Conservation (phyloP, 2,797 vertebrate genomes). For the Gymnopithys bicolor region DNA sequence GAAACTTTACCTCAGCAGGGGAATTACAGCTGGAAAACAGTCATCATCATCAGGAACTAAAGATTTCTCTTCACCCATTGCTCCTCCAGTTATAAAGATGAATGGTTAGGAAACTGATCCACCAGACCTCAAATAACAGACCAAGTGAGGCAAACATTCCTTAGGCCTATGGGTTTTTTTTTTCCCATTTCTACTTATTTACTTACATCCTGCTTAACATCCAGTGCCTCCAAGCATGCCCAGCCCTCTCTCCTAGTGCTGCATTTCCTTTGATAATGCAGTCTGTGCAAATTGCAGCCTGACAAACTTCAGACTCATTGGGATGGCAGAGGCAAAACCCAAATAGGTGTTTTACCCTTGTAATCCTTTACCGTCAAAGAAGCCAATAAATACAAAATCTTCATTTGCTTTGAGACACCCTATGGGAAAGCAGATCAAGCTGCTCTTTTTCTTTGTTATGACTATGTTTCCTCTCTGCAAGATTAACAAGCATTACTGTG, state of each 20-base stretch:
- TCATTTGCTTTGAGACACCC: not conserved
- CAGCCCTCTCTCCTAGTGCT: not conserved
- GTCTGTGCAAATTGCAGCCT: not conserved
- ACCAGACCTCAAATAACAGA: not conserved
- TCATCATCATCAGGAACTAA: not conserved
- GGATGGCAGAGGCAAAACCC: not conserved
- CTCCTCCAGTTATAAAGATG: not conserved
- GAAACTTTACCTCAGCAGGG: not conserved
- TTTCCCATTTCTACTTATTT: not conserved
- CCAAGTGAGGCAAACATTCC: not conserved
- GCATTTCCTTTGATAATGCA: not conserved
- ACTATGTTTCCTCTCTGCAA: not conserved
- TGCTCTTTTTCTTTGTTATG: not conserved
- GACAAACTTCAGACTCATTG: not conserved
- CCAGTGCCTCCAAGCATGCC: not conserved
- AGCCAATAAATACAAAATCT: not conserved
- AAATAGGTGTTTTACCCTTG: not conserved
- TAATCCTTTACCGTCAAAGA: not conserved
- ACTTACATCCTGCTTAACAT: not conserved
- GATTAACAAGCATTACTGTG: not conserved
- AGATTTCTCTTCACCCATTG: not conserved
- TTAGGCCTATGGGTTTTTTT: not conserved
- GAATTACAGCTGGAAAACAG: not conserved
- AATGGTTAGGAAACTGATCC: not conserved
- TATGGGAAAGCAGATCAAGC: not conserved